Conservation (phyloP, 92 coral and sea anemone species). For the Epizoanthus scotinus region DNA sequence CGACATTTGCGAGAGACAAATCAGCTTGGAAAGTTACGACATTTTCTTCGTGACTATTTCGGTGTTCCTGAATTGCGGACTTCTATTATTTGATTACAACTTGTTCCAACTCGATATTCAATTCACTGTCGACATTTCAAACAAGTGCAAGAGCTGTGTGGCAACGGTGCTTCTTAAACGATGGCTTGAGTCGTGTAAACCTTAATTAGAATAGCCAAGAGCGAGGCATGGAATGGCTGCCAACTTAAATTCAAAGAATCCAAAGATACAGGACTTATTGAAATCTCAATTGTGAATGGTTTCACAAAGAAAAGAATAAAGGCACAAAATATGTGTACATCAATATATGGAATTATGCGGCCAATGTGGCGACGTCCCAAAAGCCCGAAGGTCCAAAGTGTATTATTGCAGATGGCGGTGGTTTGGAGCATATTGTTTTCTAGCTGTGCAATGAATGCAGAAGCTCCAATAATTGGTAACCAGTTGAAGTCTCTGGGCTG, state of each 20-base stretch:
- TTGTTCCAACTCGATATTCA: background rate
- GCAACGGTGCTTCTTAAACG: background rate
- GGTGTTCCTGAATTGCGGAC: background rate
- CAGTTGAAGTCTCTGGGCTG: slow-evolving; percentile 11
- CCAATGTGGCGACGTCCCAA: background rate
- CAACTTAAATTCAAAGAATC: background rate
- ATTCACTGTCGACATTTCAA: background rate
- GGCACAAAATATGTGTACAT: background rate
- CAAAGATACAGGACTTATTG: background rate
- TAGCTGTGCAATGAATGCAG: background rate
- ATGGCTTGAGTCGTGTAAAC: background rate
- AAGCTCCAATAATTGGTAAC: background rate
- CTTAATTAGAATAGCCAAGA: background rate
- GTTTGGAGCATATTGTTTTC: background rate
- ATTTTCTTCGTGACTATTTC: background rate
- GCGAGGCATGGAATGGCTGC: background rate
- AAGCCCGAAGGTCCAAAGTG: background rate
- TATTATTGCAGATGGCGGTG: background rate
- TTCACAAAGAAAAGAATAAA: background rate
- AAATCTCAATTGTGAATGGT: background rate
- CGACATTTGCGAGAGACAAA: background rate
- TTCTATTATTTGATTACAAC: background rate
- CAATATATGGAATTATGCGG: background rate
- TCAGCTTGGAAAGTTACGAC: background rate
- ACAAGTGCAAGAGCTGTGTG: background rate